phyloP scores from a whole-genome alignment of 2,797 vertebrate species.

The Benthosema pterotum region DNA sequence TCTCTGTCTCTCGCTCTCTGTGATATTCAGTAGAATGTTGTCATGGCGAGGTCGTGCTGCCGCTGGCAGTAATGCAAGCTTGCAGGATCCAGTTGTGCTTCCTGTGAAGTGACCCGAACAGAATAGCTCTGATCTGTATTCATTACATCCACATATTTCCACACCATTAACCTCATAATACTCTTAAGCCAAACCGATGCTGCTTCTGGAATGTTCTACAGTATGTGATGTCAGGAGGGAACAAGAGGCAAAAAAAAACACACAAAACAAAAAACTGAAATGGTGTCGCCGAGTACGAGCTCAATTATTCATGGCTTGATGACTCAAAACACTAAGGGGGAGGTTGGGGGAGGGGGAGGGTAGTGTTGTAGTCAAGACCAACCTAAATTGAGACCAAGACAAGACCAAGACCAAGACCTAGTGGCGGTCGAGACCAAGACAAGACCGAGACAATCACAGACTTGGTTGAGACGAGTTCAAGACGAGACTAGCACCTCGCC shows the following conservation, averaged over 20 bases:
- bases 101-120: constrained; percentile 72
- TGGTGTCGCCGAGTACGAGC: constrained; percentile 22
- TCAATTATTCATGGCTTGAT: constrained; percentile 54
- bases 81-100: constrained; percentile 67
- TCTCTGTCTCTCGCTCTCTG: no score
- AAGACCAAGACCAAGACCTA: no score
- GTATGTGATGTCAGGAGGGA: constrained; percentile 35
- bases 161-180: constrained; percentile 72
- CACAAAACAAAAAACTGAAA: no score
- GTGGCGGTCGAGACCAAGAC: no score
- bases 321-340: constrained; percentile 35
- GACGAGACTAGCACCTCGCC: no score
- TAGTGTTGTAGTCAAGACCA: no score
- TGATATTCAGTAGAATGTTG: constrained; percentile 57
- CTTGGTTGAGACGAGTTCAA: no score
- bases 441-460: no score
- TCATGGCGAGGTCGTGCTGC: constrained; percentile 51
- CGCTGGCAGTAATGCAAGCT: constrained; percentile 59
- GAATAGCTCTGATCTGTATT: constrained; percentile 71
- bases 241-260: constrained; percentile 13
- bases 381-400: no score
- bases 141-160: constrained; percentile 75
- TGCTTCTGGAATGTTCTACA: constrained; percentile 48
- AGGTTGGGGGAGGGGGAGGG: no score
- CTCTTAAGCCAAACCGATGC: constrained; percentile 56